Evolutionary conservation across 2,113 vertebrate species (phyloP), one percentile per base, ranked within the genome.

Genomic region (Melanerpes formicivorus): DNA sequence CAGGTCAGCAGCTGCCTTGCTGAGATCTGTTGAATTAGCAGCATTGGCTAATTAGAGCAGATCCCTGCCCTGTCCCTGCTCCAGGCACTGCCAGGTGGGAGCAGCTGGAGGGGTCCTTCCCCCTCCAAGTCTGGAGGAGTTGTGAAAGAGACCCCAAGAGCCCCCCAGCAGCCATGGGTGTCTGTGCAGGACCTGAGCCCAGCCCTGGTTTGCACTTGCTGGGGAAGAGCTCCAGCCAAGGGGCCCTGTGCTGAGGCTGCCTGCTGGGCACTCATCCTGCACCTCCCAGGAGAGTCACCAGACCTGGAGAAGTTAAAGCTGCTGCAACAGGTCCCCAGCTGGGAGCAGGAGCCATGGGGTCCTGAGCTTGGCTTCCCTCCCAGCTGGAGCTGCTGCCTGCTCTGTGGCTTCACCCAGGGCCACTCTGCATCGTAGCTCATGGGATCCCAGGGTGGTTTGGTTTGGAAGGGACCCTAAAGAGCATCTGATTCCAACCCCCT

Each of bases 301-400:
- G 56, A 7, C 10, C 13, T 0, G 3, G 81, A 60, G 30, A 32
- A 34, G 37, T 3, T 18, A 44, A 46, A 82, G 6, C 19, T 6
- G 18, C 1, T 0, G 2, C 1, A 5, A 8, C 9, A 2, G 11
- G 56, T 4, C 60, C 52, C 60, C 2, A 6, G 62, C 82, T 40
- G 79, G 0, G 29, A 58, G 60, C 0, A 8, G 0, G 8, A 70
- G 40, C 54, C 1, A 2, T 9, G 14, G n/a, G 55, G 37, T 4
- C 11, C 34, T 1, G 6, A 62, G 46, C 54, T 37, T 16, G 0
- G 44, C 75, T 67, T 21, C 14, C 30, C 19, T 14, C 21, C 2
- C 9, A 0, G 2, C 23, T 23, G 78, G 25, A 70, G 63, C 37
- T 59, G 37, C 67, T 87, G 77, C 59, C 52, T 12, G 7, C 0